Base-by-base conservation (phyloP, 2,797 vertebrate species). In the Chaenodraco wilsoni region DNA sequence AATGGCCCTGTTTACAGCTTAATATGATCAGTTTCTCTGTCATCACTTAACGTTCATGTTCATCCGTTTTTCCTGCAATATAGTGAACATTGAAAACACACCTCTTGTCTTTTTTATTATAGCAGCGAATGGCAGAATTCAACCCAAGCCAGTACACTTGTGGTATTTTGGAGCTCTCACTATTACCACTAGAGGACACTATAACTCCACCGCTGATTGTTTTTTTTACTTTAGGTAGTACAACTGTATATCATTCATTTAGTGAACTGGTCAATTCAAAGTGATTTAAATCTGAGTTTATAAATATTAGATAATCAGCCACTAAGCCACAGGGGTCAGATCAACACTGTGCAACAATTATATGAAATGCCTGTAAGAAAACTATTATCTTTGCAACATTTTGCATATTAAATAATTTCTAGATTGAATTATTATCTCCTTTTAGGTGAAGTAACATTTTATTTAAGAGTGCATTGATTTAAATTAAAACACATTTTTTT, bases 161-260 rank as follows among this genome's bases (percentile, higher is more conserved):
- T 41, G 10, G 6, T 49, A 11, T 48, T 62, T 17, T 60, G 48
- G 0, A 54, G 4, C 1, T 9, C 9, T 45, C 4, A 17, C 8
- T 63, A 0, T 17, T 1, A 11, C 75, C 87, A 87, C 70, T 72
- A 87, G 89, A 83, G 81, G 80, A 13, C 79, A 31, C 71, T 82
- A 48, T 72, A 67, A 41, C 16, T 73, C 70, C 41, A 82, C 60
- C 23, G 15, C 7, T 44, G 17, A 19, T 19, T 21, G 10, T 65
- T 51, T 45, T 63, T 6, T 60, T 27, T 23, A 9, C 9, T 5
- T 6, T 2, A 0, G 19, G 44, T 5, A 45, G 4, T 11, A 23
- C 5, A 3, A 21, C 14, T 44, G 6, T 3, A 4, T 4, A 48
- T 40, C 1, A 55, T 54, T 54, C 10, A 23, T 65, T 21, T 1